Conservation (phyloP, 2,113 vertebrate genomes). For the Tiliqua scincoides region DNA sequence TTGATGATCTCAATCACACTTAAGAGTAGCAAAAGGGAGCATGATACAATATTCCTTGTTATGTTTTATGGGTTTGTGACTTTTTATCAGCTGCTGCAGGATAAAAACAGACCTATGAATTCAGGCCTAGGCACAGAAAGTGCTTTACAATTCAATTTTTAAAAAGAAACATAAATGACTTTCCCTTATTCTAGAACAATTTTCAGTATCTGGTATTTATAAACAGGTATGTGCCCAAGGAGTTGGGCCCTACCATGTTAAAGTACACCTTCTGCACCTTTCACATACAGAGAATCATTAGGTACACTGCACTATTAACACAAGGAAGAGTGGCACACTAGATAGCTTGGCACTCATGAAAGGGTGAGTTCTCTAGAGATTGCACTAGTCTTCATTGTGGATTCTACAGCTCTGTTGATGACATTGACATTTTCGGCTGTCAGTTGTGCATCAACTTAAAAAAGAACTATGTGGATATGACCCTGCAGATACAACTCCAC, state of each 20-base stretch:
- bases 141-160: constrained; percentile 48
- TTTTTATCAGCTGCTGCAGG: constrained; percentile 49
- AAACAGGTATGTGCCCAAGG: constrained; percentile 6
- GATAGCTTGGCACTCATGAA: background rate
- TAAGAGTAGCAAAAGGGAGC: constrained; percentile 37
- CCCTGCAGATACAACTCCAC: too few relatives aligned
- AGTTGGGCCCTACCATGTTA: background rate
- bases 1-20: constrained; percentile 57
- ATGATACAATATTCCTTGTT: constrained; percentile 30
- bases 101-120: constrained; percentile 44
- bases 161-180: constrained; percentile 42
- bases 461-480: too few relatives aligned
- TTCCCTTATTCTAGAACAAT: constrained; percentile 28
- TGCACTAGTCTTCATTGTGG: background rate
- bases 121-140: constrained; percentile 51
- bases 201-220: constrained; percentile 42
- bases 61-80: constrained; percentile 53
- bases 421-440: background rate
- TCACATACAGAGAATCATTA: background rate
- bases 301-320: background rate
- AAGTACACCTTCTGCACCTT: background rate
- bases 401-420: background rate
- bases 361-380: background rate
- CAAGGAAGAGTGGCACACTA: background rate
- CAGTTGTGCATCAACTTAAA: background rate